phyloP scores from a whole-genome alignment of 2,797 vertebrate species.

The Rhynchonycteris naso region DNA sequence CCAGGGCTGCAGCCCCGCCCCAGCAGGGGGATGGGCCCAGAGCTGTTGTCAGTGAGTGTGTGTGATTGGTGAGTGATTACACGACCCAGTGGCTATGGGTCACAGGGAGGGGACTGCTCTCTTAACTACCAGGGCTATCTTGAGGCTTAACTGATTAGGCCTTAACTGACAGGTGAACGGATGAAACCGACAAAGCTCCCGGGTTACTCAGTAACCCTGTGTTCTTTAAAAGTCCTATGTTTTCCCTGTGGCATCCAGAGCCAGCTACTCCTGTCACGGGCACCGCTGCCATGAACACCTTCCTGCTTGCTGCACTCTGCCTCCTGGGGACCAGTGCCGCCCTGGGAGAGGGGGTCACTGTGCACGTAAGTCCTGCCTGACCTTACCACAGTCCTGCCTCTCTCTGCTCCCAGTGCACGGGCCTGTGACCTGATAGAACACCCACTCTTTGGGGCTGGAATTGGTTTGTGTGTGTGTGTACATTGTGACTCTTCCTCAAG shows the following conservation, averaged over 20 bases:
- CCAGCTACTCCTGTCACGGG: neutral
- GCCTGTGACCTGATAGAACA: neutral
- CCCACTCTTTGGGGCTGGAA: neutral
- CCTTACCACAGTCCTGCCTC: neutral
- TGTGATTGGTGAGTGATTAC: neutral
- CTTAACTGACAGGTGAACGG: neutral
- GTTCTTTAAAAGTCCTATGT: constrained; percentile 63
- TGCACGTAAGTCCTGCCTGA: constrained; percentile 65
- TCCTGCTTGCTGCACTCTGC: constrained; percentile 58
- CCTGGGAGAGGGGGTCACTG: constrained; percentile 58
- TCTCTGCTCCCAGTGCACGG: neutral
- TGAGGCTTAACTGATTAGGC: constrained; percentile 69
- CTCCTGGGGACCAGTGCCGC: constrained; percentile 50
- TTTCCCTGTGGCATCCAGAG: neutral
- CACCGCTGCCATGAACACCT: constrained; percentile 66
- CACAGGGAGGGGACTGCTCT: constrained; percentile 22
- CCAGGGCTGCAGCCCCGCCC: neutral
- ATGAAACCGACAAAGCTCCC: constrained; percentile 18
- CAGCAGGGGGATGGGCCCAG: neutral
- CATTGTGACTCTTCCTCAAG: neutral
- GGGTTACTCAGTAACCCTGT: constrained; percentile 76
- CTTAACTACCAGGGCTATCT: constrained; percentile 57
- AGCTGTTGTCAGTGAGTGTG: neutral
- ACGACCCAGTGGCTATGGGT: neutral
- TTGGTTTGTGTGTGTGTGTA: too few species aligned